These are phyloP conservation scores for Himalopsyche tibetana DNA, from an alignment of 2,888 invertebrate genomes.

Conservation along the genomic window DNA sequence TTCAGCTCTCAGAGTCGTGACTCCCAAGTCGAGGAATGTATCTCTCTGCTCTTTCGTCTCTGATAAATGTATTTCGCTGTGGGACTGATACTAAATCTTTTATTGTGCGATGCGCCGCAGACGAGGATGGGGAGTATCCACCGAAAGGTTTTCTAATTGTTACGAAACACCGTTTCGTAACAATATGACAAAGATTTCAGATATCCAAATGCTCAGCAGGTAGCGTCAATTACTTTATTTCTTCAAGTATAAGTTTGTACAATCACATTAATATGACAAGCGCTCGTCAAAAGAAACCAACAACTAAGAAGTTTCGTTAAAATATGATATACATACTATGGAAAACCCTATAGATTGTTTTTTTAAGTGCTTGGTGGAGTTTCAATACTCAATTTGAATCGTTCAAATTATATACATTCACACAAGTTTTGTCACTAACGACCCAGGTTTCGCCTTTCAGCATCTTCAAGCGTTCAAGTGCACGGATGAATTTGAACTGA, in stretches of 20 bases:
- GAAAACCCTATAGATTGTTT: too few species aligned
- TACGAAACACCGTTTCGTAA: conserved; percentile 11
- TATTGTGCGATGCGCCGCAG: background rate
- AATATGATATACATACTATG: too few species aligned
- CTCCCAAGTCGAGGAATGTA: background rate
- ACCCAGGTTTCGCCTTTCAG: too few species aligned
- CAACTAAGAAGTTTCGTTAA: too few species aligned
- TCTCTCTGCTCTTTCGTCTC: conserved; percentile 1
- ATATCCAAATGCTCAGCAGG: background rate
- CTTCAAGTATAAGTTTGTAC: background rate
- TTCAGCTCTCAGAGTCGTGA: conserved; percentile 9
- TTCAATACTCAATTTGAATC: too few species aligned
- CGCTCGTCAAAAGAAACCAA: too few species aligned
- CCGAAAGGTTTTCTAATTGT: conserved; percentile 18
- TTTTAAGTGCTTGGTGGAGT: too few species aligned
- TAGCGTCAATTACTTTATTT: background rate
- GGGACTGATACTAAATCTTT: conserved; percentile 26
- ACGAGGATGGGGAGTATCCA: background rate
- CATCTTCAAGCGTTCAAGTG: too few species aligned
- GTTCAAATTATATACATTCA: too few species aligned
- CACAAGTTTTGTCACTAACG: too few species aligned
- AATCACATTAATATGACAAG: too few species aligned
- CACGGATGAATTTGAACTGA: too few species aligned
- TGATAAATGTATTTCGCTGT: conserved; percentile 31
- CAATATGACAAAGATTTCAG: conserved; percentile 14